Conservation (phyloP, 2,888 invertebrate species). For the Tineola bisselliella region DNA sequence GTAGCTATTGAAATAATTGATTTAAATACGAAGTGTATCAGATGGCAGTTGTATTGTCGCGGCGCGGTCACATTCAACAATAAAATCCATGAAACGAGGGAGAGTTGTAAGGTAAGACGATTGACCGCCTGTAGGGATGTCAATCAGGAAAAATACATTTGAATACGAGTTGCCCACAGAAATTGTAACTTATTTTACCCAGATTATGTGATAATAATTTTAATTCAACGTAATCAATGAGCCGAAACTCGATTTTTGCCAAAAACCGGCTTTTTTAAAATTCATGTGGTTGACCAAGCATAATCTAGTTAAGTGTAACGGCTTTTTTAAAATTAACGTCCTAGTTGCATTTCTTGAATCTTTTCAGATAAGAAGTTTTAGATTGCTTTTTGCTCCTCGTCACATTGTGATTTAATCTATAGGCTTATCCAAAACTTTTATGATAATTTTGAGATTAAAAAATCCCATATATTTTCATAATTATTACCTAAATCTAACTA, state of each 20-base stretch:
- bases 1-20: conserved; percentile 7
- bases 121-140: conserved; percentile 63
- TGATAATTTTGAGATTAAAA: too few relatives aligned
- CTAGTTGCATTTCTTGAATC: not conserved
- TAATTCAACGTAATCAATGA: conserved; percentile 46
- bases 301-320: conserved; percentile 49
- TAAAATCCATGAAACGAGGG: conserved; percentile 35
- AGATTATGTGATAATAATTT: conserved; percentile 55
- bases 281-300: conserved; percentile 37
- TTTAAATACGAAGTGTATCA: conserved; percentile 9
- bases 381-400: conserved; percentile 15
- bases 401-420: not conserved
- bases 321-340: conserved; percentile 25
- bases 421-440: not conserved
- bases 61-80: conserved; percentile 52
- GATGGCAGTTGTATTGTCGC: conserved; percentile 10
- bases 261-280: conserved; percentile 34
- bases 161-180: conserved; percentile 49
- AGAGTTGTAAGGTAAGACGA: conserved; percentile 28
- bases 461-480: too few relatives aligned
- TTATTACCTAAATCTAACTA: not conserved
- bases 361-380: conserved; percentile 9
- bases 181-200: conserved; percentile 44
- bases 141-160: conserved; percentile 52
- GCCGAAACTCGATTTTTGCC: conserved; percentile 46